Evolutionary conservation across 2,113 vertebrate species (phyloP).

Genomic region (Marmota flaviventris): DNA sequence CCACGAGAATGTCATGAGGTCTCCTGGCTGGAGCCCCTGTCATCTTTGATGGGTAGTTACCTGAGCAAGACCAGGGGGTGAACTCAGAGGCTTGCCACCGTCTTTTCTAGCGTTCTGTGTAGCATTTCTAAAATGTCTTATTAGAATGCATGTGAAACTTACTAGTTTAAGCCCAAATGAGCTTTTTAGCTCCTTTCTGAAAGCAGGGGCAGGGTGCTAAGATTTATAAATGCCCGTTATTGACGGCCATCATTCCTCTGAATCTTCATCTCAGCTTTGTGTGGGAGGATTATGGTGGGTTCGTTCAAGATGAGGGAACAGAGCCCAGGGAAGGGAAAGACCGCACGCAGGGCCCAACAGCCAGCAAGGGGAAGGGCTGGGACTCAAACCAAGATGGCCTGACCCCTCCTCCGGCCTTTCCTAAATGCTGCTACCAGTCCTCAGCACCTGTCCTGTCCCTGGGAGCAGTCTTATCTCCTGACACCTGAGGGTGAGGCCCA

Average conservation of each 20-base stretch:
- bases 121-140: not conserved
- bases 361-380: not conserved
- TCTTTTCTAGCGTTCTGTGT: not conserved
- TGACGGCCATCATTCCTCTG: not conserved
- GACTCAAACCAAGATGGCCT: not conserved
- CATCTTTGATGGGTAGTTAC: not conserved
- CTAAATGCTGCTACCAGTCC: accelerated
- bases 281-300: not conserved
- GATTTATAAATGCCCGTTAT: not conserved
- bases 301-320: not conserved
- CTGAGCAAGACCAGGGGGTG: not conserved
- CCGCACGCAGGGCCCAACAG: not conserved
- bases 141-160: not conserved
- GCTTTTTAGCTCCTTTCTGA: not conserved
- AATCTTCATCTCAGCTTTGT: not conserved
- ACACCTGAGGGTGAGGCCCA: not conserved
- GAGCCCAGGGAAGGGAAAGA: not conserved
- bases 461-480: not conserved
- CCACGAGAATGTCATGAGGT: not conserved
- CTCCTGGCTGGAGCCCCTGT: not conserved
- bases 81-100: not conserved
- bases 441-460: not conserved
- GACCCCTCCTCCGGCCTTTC: not conserved
- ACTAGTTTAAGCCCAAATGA: not conserved
- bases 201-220: not conserved